These are phyloP conservation scores for Ceuthmochares aereus DNA, from an alignment of 2,113 vertebrate species.

Conservation along the genomic window DNA sequence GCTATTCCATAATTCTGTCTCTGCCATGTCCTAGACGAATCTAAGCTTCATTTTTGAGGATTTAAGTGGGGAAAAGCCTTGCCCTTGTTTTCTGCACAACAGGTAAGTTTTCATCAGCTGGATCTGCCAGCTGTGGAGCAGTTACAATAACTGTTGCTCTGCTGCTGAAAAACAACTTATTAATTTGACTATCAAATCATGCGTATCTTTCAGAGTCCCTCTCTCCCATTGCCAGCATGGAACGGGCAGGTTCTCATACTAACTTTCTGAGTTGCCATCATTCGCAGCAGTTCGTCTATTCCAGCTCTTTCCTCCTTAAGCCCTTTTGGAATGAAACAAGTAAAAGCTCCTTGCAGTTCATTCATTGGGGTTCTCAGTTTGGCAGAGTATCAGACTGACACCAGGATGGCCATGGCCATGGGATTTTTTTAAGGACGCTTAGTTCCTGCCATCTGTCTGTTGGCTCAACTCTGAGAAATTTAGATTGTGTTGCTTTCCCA, in stretches of 20 bases:
- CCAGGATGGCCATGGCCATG: not conserved
- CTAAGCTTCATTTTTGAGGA: not conserved
- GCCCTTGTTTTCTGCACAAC: not conserved
- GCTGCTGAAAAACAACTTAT: not conserved
- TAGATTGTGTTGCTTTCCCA: constrained; percentile 49
- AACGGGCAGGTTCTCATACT: not conserved
- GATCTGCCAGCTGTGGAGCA: not conserved
- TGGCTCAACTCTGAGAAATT: constrained; percentile 63
- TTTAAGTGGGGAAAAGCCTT: not conserved
- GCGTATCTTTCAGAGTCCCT: not conserved
- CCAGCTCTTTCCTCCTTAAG: not conserved
- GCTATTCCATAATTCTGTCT: not conserved
- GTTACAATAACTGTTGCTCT: not conserved
- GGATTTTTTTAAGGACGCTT: constrained; percentile 55
- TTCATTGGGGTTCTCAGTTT: constrained; percentile 17
- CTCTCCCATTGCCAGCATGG: not conserved
- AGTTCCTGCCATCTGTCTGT: constrained; percentile 69
- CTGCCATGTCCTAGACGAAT: not conserved
- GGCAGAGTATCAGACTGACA: not conserved
- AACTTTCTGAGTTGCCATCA: not conserved
- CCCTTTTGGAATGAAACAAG: not conserved
- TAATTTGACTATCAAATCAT: not conserved
- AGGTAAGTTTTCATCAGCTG: not conserved
- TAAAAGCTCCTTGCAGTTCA: constrained; percentile 7
- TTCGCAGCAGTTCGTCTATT: not conserved